Evolutionary conservation across 2,888 invertebrate genomes (phyloP), one percentile per base, ranked within the genome.

Genomic region (Diploptera punctata): DNA sequence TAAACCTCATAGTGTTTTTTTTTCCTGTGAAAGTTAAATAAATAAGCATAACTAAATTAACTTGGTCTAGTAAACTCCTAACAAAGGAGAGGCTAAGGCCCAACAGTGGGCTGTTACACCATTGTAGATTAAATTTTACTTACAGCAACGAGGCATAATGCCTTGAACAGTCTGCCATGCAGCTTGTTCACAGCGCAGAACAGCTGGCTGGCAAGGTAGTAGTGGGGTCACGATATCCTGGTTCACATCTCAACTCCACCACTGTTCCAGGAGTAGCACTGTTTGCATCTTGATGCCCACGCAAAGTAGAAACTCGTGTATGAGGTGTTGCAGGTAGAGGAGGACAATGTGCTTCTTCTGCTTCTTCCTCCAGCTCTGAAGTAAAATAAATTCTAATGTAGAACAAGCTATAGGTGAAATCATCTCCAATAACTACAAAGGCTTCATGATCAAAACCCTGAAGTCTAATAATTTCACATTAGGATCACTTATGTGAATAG

Each of bases 151-250:
- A 5, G 84, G 84, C 47, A 79, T 74, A 24, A 76, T 76, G 52
- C 83, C 84, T 60, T 80, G 77, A 83, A 77, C 76, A 54, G 83
- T 83, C 61, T 80, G 77, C 84, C 84, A 84, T 69, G 77, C 76
- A 5, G 83, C 83, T 29, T 78, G 79, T 13, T 79, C 76, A 73
- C 84, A 84, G 65, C 79, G 79, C 61, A 84, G 76, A 19, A 79
- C 75, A 2, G 80, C 75, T 19, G 80, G 77, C 67, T 80, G 78
- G 71, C 84, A 84, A 2, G 82, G 82, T 1, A 79, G 76, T 19
- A 78, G 77, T 0, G 78, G n/a, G 75, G 73, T 83, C 82, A 3
- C 80, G 78, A 73, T 82, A 83, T 54, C 80, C 81, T 2, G 78
- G 76, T 31, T 78, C 73, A 73, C 84, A 82, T 10, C 65, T 67